These are phyloP conservation scores for Anableps anableps DNA, from an alignment of 2,797 vertebrate species.

Conservation along the genomic window DNA sequence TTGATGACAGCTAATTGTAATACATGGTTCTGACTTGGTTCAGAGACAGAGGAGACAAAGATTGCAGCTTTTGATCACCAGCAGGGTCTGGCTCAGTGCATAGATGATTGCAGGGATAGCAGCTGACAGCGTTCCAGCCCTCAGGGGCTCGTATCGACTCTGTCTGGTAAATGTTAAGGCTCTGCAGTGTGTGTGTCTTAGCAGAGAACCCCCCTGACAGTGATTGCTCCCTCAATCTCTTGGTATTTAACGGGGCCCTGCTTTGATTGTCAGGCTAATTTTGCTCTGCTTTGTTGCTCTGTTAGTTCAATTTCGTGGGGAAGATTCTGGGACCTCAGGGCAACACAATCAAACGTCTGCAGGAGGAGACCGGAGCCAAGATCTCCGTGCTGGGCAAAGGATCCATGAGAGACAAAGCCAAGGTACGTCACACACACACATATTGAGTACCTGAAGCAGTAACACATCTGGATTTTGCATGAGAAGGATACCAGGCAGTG, in stretches of 20 bases:
- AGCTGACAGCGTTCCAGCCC: constrained; percentile 27
- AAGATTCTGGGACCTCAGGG: constrained; percentile 99
- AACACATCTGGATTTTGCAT: constrained; percentile 54
- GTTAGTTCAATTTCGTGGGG: constrained; percentile 98
- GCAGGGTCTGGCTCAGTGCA: constrained; percentile 28
- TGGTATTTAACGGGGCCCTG: constrained; percentile 14
- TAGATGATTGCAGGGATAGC: constrained; percentile 27
- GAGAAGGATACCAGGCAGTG: constrained; percentile 29
- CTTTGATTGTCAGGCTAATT: constrained; percentile 35
- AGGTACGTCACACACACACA: constrained; percentile 78
- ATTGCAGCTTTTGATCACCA: constrained; percentile 12
- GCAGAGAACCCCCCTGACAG: constrained; percentile 25
- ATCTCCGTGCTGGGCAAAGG: constrained; percentile 98
- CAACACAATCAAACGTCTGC: constrained; percentile 97
- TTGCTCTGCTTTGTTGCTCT: constrained; percentile 38
- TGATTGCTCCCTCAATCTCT: constrained; percentile 34
- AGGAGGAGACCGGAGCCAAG: constrained; percentile 98
- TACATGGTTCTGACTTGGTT: constrained; percentile 22
- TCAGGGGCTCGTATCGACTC: constrained; percentile 42
- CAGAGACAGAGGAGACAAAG: constrained; percentile 24
- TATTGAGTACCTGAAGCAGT: neutral
- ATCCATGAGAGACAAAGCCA: constrained; percentile 97
- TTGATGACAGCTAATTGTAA: constrained; percentile 36
- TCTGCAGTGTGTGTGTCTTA: constrained; percentile 21
- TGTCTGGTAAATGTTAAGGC: constrained; percentile 52